Conservation (phyloP, 2,888 invertebrate genomes). For the Pandemis corylana region DNA sequence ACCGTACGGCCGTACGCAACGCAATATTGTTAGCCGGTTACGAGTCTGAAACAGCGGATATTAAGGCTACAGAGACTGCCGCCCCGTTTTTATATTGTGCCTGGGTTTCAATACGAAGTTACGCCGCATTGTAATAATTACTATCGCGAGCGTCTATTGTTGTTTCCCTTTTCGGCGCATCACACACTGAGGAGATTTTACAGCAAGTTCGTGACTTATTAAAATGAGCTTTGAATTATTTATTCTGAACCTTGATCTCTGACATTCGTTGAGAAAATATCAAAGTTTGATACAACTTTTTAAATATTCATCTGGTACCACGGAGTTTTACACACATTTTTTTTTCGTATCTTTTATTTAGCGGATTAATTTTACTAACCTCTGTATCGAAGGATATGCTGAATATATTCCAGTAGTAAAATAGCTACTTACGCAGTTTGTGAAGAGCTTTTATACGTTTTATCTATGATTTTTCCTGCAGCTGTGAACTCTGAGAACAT, state of each 20-base stretch:
- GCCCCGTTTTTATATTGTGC: conserved; percentile 77
- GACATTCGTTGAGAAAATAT: conserved; percentile 5
- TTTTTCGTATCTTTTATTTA: not conserved
- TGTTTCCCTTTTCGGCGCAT: conserved; percentile 28
- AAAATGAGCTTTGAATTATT: not conserved
- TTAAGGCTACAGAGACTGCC: conserved; percentile 78
- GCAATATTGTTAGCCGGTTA: conserved; percentile 84
- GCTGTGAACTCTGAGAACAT: no score
- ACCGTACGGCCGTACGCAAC: conserved; percentile 83
- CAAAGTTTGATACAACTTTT: not conserved
- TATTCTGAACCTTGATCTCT: not conserved
- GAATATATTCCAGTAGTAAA: not conserved
- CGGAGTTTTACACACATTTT: not conserved
- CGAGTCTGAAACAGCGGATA: conserved; percentile 83
- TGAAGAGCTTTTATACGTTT: not conserved
- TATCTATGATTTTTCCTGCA: no score
- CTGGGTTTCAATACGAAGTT: conserved; percentile 71
- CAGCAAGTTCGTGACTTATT: conserved; percentile 13
- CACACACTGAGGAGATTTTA: conserved; percentile 11
- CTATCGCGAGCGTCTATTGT: conserved; percentile 50
- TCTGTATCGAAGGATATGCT: not conserved
- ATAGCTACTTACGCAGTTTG: not conserved
- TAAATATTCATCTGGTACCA: not conserved
- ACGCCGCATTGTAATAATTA: conserved; percentile 72
- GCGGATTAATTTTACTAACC: not conserved